Evolutionary conservation across 1,140 invertebrate genomes (phyloP), one percentile per base, ranked within the genome.

Genomic region (Drusus annulatus): DNA sequence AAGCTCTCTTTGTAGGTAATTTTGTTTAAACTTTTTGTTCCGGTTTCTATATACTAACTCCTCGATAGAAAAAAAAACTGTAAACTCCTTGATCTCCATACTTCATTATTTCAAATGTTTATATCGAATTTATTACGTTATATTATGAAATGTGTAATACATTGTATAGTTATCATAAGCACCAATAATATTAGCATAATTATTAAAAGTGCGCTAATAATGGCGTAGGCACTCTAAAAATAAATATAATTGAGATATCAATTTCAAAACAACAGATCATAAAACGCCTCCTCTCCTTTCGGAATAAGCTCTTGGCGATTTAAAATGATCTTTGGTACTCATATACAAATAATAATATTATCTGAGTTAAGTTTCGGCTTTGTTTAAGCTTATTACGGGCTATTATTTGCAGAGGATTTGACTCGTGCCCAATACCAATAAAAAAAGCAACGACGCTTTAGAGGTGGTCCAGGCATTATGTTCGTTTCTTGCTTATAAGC

Each of bases 231-330:
- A 60, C 56, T 58, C 54, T 19, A 58, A 58, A 8, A 60, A 60
- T 60, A 45, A 65, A 25, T 28, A 16, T 65, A 65, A 65, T 65
- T 65, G 62, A 65, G 62, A 65, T 65, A 65, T 65, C 62, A 65
- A 25, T 28, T 28, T 25, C 28, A 7, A 31, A 16, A 65, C 62
- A 65, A 65, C 23, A 15, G 62, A 31, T 65, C n/a, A 65, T 65
- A 28, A 25, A 65, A 65, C 62, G 62, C 62, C 62, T 31, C 17
- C 62, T 7, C 62, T 25, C 16, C 16, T 65, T 65, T 25, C 62
- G 23, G 13, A 25, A 65, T 65, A 28, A 65, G 62, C 21, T 58
- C 21, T 58, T 58, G 16, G 16, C 8, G 56, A 17, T 60, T 60
- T 60, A 21, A 60, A 19, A 60, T 19, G 19, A 60, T 21, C 56